These are phyloP conservation scores for Drosophila demipolita DNA, from an alignment of 2,888 invertebrate species.

Conservation along the genomic window DNA sequence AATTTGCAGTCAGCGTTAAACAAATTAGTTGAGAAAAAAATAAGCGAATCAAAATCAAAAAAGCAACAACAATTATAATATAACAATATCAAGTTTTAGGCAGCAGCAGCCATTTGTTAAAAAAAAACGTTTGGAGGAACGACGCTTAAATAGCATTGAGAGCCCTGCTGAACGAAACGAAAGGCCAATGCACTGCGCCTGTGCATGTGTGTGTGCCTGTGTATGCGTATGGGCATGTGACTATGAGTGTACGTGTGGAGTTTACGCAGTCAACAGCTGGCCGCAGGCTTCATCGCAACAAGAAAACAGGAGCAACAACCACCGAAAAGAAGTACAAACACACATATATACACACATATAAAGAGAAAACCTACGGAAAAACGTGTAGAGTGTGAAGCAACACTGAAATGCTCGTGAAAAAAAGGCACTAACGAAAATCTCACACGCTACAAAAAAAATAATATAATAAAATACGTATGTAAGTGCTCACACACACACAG, in stretches of 20 bases:
- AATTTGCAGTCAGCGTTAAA: slow-evolving; percentile 70
- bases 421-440: slow-evolving; percentile 55
- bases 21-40: slow-evolving; percentile 64
- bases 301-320: slow-evolving; percentile 65
- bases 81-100: slow-evolving; percentile 72
- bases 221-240: slow-evolving; percentile 9
- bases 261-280: slow-evolving; percentile 68
- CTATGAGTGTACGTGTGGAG: slow-evolving; percentile 26
- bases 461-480: slow-evolving; percentile 11
- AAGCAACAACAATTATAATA: slow-evolving; percentile 44
- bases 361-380: slow-evolving; percentile 43
- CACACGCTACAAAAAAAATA: slow-evolving; percentile 33
- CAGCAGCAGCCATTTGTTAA: slow-evolving; percentile 65
- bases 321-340: slow-evolving; percentile 47
- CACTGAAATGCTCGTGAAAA: slow-evolving; percentile 60
- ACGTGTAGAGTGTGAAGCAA: slow-evolving; percentile 61
- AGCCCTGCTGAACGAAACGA: slow-evolving; percentile 63
- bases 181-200: slow-evolving; percentile 74
- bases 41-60: slow-evolving; percentile 33
- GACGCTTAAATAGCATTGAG: slow-evolving; percentile 77
- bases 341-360: slow-evolving; percentile 5
- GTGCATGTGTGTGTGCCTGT: slow-evolving; percentile 23
- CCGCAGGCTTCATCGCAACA: slow-evolving; percentile 43
- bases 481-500: slow-evolving; percentile 26
- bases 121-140: slow-evolving; percentile 51